Base-by-base conservation (phyloP, 2,797 vertebrate genomes). In the Orientallactaga sibirica region DNA sequence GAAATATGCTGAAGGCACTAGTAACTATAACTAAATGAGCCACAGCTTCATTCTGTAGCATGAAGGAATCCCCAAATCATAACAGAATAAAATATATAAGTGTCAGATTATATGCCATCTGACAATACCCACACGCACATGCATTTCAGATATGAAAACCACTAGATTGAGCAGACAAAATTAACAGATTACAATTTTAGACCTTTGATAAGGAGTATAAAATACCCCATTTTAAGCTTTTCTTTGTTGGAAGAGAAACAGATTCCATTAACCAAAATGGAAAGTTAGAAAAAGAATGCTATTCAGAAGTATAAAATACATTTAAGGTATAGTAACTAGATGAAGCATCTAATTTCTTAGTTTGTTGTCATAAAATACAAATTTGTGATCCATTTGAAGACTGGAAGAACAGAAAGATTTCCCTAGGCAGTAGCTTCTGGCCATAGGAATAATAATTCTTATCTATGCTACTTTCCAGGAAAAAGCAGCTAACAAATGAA, bases 341-440 rank as follows among this genome's bases (percentile, higher is more conserved):
- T 76, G 90, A 80, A 83, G 25, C 24, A 73, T n/a, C 55, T 68
- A 70, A 80, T 24, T 74, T 73, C 88, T 52, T n/a, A 80, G 43
- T 86, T 88, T 74, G 66, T 90, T 95, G 87, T 78, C n/a, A 88
- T 73, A 77, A 94, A 67, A 77, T 55, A 7, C 20, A 79, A 24
- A 94, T 75, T 27, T n/a, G 52, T 33, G 29, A 62, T 86, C 48
- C 83, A 11, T 73, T 73, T 95, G 25, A 89, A 91, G 19, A 87
- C n/a, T 15, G 48, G 14, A 19, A 87, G 7, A 15, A 7, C 52
- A 90, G 24, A 90, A 92, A 89, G 41, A 84, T 79, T 95, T 92
- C 68, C 55, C 70, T 61, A 84, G 22, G 14, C 52, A 64, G 52
- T 41, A 67, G 27, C 18, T 75, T 79, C 29, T 2, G 94, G 48